These are phyloP conservation scores for Eupithecia abbreviata DNA, from an alignment of 2,888 invertebrate genomes.

Conservation along the genomic window DNA sequence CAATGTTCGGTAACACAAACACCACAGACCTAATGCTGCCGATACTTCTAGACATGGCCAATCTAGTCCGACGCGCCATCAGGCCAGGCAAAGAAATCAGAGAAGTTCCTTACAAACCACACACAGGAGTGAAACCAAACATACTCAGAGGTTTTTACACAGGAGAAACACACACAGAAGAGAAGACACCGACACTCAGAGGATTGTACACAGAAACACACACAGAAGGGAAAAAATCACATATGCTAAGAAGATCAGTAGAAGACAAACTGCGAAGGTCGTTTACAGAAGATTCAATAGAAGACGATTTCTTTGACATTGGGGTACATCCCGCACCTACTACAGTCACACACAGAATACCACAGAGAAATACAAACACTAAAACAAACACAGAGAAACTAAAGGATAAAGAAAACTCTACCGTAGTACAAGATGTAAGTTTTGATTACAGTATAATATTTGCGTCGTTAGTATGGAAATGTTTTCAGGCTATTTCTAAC, in stretches of 20 bases:
- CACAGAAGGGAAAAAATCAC: constrained; percentile 58
- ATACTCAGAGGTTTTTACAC: constrained; percentile 64
- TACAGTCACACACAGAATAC: constrained; percentile 56
- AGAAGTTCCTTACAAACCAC: constrained; percentile 51
- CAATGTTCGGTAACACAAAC: constrained; percentile 84
- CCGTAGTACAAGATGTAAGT: constrained; percentile 26
- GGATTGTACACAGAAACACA: constrained; percentile 22
- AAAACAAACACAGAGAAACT: constrained; percentile 51
- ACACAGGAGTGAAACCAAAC: constrained; percentile 49
- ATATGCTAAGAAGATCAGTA: constrained; percentile 61
- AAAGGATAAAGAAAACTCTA: constrained; percentile 44
- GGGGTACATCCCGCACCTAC: constrained; percentile 54
- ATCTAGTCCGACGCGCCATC: constrained; percentile 83
- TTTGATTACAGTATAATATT: background rate
- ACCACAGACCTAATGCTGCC: constrained; percentile 85
- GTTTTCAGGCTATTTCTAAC: too few relatives aligned
- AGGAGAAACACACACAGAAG: constrained; percentile 49
- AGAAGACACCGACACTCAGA: constrained; percentile 21
- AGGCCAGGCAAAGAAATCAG: constrained; percentile 68
- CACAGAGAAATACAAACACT: constrained; percentile 51
- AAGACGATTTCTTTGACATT: constrained; percentile 66
- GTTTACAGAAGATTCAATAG: constrained; percentile 49
- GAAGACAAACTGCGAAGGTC: constrained; percentile 33
- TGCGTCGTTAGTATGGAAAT: too few relatives aligned
- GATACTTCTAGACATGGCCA: constrained; percentile 86